Evolutionary conservation across 2,113 vertebrate genomes (phyloP).

Genomic region (Chloroceryle aenea): DNA sequence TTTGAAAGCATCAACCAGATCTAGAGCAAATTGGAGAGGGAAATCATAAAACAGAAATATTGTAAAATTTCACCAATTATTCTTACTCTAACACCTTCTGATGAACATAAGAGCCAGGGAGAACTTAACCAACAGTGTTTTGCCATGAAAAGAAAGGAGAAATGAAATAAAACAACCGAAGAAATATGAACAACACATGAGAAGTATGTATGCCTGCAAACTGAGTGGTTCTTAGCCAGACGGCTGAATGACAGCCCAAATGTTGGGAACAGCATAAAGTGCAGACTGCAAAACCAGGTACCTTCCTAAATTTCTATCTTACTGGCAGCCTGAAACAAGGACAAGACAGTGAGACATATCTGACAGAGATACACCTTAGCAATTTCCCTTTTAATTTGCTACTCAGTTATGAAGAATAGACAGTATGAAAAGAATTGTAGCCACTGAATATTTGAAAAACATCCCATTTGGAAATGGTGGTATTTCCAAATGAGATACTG

Average conservation of each 20-base stretch:
- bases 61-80: neutral
- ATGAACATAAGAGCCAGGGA: neutral
- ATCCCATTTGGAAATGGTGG: neutral
- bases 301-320: neutral
- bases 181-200: rapidly evolving
- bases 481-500: neutral
- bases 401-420: neutral
- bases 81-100: neutral
- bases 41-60: neutral
- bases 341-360: neutral
- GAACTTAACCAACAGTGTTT: neutral
- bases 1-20: conserved; percentile 87
- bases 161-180: neutral
- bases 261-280: neutral
- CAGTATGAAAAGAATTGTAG: neutral
- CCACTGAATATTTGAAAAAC: neutral
- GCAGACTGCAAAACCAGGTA: neutral
- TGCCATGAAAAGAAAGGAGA: neutral
- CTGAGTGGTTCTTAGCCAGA: neutral
- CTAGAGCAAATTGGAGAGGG: conserved; percentile 66
- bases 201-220: neutral
- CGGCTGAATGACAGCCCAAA: neutral
- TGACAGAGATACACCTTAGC: rapidly evolving
- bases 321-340: neutral
- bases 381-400: neutral